These are phyloP conservation scores for Conomelus anceps DNA, from an alignment of 2,888 invertebrate genomes.

Conservation along the genomic window DNA sequence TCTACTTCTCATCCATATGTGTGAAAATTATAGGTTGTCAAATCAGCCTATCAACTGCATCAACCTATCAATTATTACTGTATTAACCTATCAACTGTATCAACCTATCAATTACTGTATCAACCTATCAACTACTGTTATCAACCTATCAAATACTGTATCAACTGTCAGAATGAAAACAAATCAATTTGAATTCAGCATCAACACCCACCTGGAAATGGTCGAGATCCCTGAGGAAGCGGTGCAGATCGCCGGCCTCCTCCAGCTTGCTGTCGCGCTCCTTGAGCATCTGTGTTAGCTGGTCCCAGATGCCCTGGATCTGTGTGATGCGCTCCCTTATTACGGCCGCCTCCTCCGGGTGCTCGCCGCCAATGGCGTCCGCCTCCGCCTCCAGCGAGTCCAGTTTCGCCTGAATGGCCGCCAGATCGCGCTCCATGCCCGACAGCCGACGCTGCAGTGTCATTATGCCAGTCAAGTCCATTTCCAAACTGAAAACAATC, in stretches of 20 bases:
- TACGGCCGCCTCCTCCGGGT: slow-evolving; percentile 87
- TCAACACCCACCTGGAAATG: slow-evolving; percentile 76
- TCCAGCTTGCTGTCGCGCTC: slow-evolving; percentile 97
- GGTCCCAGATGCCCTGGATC: slow-evolving; percentile 93
- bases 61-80: too few species aligned
- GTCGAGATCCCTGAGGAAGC: slow-evolving; percentile 96
- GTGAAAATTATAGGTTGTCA: too few species aligned
- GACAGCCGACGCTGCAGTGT: slow-evolving; percentile 85
- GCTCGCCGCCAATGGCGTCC: slow-evolving; percentile 80
- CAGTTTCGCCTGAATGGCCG: slow-evolving; percentile 96
- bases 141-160: too few species aligned
- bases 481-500: slow-evolving; percentile 91
- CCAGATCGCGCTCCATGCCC: slow-evolving; percentile 97
- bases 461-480: slow-evolving; percentile 98
- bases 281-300: slow-evolving; percentile 92
- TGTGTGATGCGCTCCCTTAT: slow-evolving; percentile 85
- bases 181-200: too few species aligned
- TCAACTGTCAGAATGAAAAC: too few species aligned
- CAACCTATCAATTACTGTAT: too few species aligned
- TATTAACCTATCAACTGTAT: too few species aligned
- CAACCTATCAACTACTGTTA: too few species aligned
- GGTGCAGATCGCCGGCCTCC: slow-evolving; percentile 96
- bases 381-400: slow-evolving; percentile 92
- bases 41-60: too few species aligned
- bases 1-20: too few species aligned